Conservation (phyloP, 2,888 invertebrate species). For the Heliconius aoede region DNA sequence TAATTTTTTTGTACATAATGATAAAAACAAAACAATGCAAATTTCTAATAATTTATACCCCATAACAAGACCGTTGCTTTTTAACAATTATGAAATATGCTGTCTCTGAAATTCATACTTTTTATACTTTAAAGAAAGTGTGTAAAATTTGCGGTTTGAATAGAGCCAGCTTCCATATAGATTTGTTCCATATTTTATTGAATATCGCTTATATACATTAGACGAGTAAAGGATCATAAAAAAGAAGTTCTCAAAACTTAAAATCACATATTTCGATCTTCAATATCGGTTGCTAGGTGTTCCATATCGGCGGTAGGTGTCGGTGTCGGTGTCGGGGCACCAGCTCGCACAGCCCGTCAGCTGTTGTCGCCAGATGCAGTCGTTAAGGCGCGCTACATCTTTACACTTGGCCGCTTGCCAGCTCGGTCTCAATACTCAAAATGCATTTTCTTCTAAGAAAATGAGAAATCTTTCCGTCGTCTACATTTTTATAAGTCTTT, state of each 20-base stretch:
- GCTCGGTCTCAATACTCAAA: constrained; percentile 31
- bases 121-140: too few relatives aligned
- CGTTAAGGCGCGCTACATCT: constrained; percentile 38
- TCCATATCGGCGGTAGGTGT: not conserved
- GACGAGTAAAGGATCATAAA: not conserved
- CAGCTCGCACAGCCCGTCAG: constrained; percentile 24
- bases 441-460: constrained; percentile 31
- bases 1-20: not conserved
- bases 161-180: too few relatives aligned
- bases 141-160: too few relatives aligned
- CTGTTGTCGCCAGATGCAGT: constrained; percentile 39
- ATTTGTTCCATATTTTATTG: too few relatives aligned
- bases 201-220: not conserved
- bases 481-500: constrained; percentile 9
- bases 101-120: constrained; percentile 1
- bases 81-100: constrained; percentile 7
- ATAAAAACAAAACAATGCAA: not conserved
- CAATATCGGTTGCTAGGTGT: not conserved
- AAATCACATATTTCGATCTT: not conserved
- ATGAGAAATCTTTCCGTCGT: constrained; percentile 20
- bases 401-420: constrained; percentile 41
- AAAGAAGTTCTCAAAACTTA: not conserved
- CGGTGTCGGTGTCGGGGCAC: not conserved
- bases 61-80: constrained; percentile 1
- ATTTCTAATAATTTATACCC: constrained; percentile 2